Conservation (phyloP, 1,140 invertebrate genomes). For the Brachionus paranguensis region DNA sequence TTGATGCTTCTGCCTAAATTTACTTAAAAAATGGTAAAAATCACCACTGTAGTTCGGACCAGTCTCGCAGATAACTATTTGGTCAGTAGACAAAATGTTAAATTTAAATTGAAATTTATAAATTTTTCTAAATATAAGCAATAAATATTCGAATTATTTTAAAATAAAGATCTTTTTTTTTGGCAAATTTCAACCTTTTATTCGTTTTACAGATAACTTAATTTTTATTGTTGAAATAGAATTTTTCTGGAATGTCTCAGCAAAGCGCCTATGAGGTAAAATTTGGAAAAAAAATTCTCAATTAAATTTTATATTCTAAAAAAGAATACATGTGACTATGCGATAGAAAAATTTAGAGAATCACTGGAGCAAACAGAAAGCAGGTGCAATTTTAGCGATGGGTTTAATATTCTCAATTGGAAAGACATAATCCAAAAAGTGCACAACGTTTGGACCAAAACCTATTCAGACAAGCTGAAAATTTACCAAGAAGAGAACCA, state of each 20-base stretch:
- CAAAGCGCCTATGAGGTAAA: not conserved
- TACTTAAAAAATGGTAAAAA: too few species aligned
- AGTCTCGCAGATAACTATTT: too few species aligned
- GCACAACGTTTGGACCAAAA: constrained; percentile 7
- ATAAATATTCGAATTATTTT: not conserved
- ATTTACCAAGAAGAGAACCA: not conserved
- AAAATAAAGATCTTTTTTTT: not conserved
- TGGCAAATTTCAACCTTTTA: not conserved
- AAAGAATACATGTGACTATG: not conserved
- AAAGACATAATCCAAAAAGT: constrained; percentile 24
- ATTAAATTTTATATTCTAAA: not conserved
- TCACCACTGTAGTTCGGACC: too few species aligned
- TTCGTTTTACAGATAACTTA: not conserved
- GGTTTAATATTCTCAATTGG: constrained; percentile 17
- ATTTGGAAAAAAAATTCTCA: not conserved
- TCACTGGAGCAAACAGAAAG: not conserved
- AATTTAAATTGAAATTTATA: constrained; percentile 5
- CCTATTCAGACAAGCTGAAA: constrained; percentile 8
- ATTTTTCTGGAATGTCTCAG: not conserved
- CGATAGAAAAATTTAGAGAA: constrained; percentile 19
- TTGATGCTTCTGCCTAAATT: not conserved
- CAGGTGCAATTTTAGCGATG: not conserved
- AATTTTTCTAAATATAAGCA: not conserved
- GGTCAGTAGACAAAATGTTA: not conserved
- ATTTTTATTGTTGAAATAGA: not conserved